Evolutionary conservation across 2,797 vertebrate species (phyloP), one percentile per base, ranked within the genome.

Genomic region (Intellagama lesueurii): DNA sequence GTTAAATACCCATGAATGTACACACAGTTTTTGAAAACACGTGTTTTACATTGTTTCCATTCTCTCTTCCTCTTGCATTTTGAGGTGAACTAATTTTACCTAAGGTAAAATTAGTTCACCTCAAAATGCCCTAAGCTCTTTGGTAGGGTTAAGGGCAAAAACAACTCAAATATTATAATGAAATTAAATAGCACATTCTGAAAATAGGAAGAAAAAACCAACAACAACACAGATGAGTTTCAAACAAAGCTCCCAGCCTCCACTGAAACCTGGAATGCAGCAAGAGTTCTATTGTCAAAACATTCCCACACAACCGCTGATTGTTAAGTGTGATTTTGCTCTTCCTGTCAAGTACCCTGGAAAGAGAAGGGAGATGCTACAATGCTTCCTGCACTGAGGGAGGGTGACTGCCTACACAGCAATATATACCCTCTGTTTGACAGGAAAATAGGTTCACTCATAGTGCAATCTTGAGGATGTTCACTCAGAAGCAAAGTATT

Each of bases 241-340:
- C 83, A 86, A 91, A 91, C 72, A 87, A 87, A 77, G 73, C 84
- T 68, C 72, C 47, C 90, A 72, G 28, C 73, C 84, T 81, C 76
- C 69, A 70, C 75, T 86, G 40, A 89, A 85, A 64, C 60, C 68
- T 70, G 64, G 75, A 91, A 86, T 26, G 40, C 83, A 89, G 87
- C 84, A 89, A 28, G 87, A 89, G 66, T 44, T 86, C 35, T 86
- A 40, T 89, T 91, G 90, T 91, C 84, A 91, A 91, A 86, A 91
- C 87, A 83, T 88, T 89, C 90, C 87, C 87, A 91, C 87, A 89
- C 87, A 89, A 75, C 83, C 78, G 90, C 68, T 40, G 75, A 52
- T 86, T 73, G 84, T 91, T 83, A 35, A 79, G 40, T 83, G 87
- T 35, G 44, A 83, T 83, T 79, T 86, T 78, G 35, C 84, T 75